Evolutionary conservation across 1,140 invertebrate species (phyloP).

Genomic region (Brachionus sp.): DNA sequence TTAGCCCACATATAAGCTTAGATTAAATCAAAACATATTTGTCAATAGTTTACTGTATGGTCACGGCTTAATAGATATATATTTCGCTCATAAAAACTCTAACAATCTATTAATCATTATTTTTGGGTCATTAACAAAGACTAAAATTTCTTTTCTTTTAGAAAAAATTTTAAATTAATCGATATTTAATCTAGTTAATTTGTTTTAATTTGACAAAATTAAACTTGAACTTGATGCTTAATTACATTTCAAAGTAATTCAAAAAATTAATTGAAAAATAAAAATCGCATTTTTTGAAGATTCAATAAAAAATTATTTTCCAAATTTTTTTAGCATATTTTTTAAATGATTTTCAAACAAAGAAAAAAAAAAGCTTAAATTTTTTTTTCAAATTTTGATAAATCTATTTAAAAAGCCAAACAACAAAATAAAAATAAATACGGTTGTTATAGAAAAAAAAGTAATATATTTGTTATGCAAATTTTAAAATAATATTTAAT

Average conservation of each 20-base stretch:
- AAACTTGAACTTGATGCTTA: background rate
- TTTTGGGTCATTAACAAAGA: slow-evolving; percentile 1
- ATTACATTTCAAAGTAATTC: too few relatives aligned
- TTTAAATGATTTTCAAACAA: too few relatives aligned
- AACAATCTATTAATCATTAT: background rate
- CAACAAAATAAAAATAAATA: too few relatives aligned
- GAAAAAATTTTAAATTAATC: background rate
- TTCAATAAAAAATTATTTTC: too few relatives aligned
- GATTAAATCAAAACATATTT: background rate
- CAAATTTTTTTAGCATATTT: too few relatives aligned
- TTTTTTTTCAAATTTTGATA: too few relatives aligned
- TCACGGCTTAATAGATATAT: background rate
- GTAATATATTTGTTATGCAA: background rate
- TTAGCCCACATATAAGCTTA: background rate
- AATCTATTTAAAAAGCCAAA: too few relatives aligned
- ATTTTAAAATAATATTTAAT: background rate
- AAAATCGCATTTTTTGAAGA: too few relatives aligned
- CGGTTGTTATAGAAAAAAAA: too few relatives aligned
- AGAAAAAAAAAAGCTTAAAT: too few relatives aligned
- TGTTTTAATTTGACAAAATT: background rate
- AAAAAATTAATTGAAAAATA: too few relatives aligned
- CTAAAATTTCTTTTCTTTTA: background rate
- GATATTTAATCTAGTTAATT: background rate
- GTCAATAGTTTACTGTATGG: background rate
- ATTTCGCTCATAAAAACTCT: background rate